Evolutionary conservation across 2,113 vertebrate species (phyloP), one percentile per base, ranked within the genome.

Genomic region (Fulica atra): DNA sequence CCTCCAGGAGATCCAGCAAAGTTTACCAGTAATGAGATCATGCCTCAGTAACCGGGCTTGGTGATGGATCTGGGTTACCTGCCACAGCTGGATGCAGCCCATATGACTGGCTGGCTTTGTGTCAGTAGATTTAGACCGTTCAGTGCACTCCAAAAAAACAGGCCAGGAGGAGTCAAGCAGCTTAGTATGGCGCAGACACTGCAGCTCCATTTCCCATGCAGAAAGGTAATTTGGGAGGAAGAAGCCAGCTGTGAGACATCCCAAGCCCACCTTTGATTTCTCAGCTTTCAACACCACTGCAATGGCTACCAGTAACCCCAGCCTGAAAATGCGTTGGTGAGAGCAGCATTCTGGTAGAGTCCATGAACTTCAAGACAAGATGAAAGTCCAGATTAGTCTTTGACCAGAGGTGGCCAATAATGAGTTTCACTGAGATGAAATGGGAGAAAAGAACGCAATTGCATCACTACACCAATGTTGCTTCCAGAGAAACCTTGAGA

Each of bases 311-410:
- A 63, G 50, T 5, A 91, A 35, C 33, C 74, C 14, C 56, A 56
- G 56, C 64, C 38, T 56, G 42, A 56, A 81, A 70, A 73, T 0
- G 0, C 4, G 15, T 13, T 11, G 1, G 13, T 11, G 35, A 88
- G 11, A 71, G 66, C 13, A 3, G 56, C n/a, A 23, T 28, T 60
- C 61, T 19, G 10, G 26, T 61, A 24, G 40, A 83, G 88, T 17
- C 35, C 44, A 33, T 2, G 20, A 59, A 44, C 54, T 57, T 77
- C 13, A 53, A 64, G 59, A 23, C 44, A 50, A 76, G 79, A 50
- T 13, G 10, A 26, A 65, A 51, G 18, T 28, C 26, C 26, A 73
- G n/a, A 51, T 40, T 31, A 83, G 35, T 61, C 50, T 57, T 66
- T 36, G 86, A 53, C 18, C 20, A 74, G 50, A 72, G 50, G 59